Conservation (phyloP, 2,113 vertebrate species). For the Bos taurus region DNA sequence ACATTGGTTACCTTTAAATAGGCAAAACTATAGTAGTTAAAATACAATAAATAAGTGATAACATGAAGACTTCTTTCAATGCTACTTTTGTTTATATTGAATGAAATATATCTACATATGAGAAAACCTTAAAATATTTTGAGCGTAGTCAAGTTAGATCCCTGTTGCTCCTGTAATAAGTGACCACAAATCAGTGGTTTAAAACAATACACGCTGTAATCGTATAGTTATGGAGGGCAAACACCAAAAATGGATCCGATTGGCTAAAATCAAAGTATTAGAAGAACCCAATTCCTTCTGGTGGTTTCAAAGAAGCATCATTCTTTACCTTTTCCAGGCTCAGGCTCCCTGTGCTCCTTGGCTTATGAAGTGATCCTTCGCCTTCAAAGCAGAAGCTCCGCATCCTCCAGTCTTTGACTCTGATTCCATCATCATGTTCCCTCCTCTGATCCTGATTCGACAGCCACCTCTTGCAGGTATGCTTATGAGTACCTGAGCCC, state of each 20-base stretch:
- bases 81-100: not conserved
- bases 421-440: not conserved
- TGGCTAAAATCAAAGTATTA: not conserved
- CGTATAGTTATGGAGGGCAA: not conserved
- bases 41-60: not conserved
- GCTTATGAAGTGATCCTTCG: not conserved
- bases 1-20: not conserved
- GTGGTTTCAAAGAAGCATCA: not conserved
- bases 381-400: not conserved
- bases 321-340: not conserved
- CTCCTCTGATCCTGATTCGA: not conserved
- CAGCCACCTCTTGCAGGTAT: not conserved
- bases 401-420: not conserved
- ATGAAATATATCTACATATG: not conserved
- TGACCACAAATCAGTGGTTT: not conserved
- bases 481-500: fast-evolving
- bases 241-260: not conserved
- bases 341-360: not conserved
- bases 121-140: not conserved
- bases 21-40: not conserved
- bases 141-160: not conserved
- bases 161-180: not conserved
- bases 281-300: not conserved
- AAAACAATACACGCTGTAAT: not conserved
- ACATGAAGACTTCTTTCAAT: not conserved